phyloP scores from a whole-genome alignment of 1,140 invertebrate species.

The Leptinotarsa texana region DNA sequence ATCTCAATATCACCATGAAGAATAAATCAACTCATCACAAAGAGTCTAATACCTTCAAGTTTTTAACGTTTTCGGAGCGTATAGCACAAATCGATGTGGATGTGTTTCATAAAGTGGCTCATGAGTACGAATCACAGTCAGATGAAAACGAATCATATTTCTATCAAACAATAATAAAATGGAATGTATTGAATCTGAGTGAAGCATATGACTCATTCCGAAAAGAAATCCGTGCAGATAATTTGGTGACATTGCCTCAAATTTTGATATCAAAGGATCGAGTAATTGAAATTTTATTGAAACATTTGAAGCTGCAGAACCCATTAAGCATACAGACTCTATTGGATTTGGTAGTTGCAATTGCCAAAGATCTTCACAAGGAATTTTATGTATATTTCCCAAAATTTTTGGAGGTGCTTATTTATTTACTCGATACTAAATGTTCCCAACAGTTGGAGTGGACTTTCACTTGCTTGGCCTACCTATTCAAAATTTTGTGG shows the following conservation, averaged over 20 bases:
- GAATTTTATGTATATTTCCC: conserved; percentile 86
- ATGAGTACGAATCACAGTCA: conserved; percentile 68
- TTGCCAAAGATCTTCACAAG: conserved; percentile 81
- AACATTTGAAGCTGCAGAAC: conserved; percentile 72
- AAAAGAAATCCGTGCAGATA: conserved; percentile 65
- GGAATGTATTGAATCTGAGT: conserved; percentile 83
- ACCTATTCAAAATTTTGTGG: conserved; percentile 88
- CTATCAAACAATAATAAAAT: conserved; percentile 80
- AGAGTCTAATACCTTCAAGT: conserved; percentile 82
- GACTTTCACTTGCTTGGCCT: conserved; percentile 80
- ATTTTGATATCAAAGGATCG: conserved; percentile 77
- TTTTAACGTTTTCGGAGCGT: conserved; percentile 82
- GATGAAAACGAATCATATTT: conserved; percentile 79
- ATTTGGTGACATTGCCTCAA: conserved; percentile 78
- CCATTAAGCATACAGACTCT: conserved; percentile 75
- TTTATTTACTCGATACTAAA: conserved; percentile 75
- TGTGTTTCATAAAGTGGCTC: conserved; percentile 75
- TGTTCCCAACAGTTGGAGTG: conserved; percentile 82
- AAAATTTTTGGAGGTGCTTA: conserved; percentile 69
- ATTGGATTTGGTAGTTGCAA: conserved; percentile 83
- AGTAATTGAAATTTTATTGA: conserved; percentile 71
- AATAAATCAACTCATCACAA: conserved; percentile 78
- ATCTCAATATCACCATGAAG: conserved; percentile 62
- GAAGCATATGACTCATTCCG: conserved; percentile 78
- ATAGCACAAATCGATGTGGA: conserved; percentile 82